A percentile compares a stretch with the other conserved stretches of the same genome.
These are phyloP conservation scores for Syritta pipiens DNA, from an alignment of 2,888 invertebrate species.

Conservation along the genomic window DNA sequence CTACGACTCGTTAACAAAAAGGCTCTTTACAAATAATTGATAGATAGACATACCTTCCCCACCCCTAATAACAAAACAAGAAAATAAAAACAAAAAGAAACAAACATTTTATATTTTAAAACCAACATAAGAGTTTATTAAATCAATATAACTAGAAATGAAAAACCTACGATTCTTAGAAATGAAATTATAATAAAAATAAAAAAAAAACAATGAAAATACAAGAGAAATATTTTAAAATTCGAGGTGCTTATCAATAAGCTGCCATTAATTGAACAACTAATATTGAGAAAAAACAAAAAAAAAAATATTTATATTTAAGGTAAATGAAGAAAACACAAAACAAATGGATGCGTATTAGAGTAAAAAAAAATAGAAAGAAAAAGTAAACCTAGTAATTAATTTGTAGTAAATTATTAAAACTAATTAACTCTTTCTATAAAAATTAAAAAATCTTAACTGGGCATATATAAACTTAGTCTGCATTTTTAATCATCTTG, in stretches of 20 bases:
- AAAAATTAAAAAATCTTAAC: slow-evolving; percentile 62
- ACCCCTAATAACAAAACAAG: background rate
- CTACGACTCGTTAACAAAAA: too few species aligned
- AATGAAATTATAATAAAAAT: slow-evolving; percentile 44
- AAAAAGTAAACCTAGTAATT: slow-evolving; percentile 29
- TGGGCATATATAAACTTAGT: slow-evolving; percentile 58
- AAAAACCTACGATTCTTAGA: slow-evolving; percentile 39
- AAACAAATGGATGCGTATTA: slow-evolving; percentile 9
- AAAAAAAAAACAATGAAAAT: slow-evolving; percentile 33
- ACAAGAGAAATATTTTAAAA: slow-evolving; percentile 46
- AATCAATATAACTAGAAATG: slow-evolving; percentile 50
- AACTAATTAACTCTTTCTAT: slow-evolving; percentile 64
- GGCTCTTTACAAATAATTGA: too few species aligned
- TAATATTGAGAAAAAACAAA: background rate
- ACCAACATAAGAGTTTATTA: slow-evolving; percentile 68
- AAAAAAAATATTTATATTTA: slow-evolving; percentile 5
- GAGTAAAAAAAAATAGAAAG: slow-evolving; percentile 4
- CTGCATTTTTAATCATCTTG: slow-evolving; percentile 16
- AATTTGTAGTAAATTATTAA: slow-evolving; percentile 54
- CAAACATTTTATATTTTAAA: slow-evolving; percentile 45
- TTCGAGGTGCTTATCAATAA: slow-evolving; percentile 53
- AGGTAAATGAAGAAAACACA: slow-evolving; percentile 5
- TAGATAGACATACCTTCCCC: too few species aligned
- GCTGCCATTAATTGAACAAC: slow-evolving; percentile 42
- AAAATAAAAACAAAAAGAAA: slow-evolving; percentile 25